Percentiles rank a stretch among this genome's conserved stretches.
These are phyloP conservation scores for Centrocercus urophasianus DNA, from an alignment of 2,113 vertebrate species.

Conservation along the genomic window DNA sequence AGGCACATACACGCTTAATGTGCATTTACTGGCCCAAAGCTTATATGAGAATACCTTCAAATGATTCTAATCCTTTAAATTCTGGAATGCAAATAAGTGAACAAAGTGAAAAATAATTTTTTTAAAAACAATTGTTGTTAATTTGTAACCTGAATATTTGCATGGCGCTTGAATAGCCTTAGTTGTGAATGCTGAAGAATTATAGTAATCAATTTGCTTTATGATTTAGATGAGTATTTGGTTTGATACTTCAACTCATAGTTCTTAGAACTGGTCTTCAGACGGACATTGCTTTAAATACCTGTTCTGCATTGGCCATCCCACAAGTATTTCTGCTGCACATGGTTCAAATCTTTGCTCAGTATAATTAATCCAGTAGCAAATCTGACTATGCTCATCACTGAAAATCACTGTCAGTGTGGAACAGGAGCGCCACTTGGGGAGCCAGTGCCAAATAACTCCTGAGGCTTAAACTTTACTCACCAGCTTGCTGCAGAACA, in stretches of 20 bases:
- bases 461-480: background rate
- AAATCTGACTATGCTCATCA: background rate
- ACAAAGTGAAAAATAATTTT: background rate
- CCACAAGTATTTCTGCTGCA: background rate
- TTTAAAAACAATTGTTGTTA: background rate
- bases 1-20: background rate
- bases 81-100: background rate
- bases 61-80: background rate
- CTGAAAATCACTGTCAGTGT: background rate
- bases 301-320: background rate
- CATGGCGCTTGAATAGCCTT: background rate
- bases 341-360: background rate
- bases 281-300: background rate
- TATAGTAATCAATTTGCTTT: background rate
- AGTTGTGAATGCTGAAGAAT: background rate
- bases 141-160: background rate
- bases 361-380: background rate
- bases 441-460: background rate
- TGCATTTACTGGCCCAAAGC: background rate
- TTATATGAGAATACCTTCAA: background rate
- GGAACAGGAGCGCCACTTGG: background rate
- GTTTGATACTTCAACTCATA: background rate
- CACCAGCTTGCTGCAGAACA: background rate
- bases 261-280: background rate
- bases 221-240: background rate